Base-by-base conservation (phyloP, 2,113 vertebrate genomes). In the Empidonax alnorum region DNA sequence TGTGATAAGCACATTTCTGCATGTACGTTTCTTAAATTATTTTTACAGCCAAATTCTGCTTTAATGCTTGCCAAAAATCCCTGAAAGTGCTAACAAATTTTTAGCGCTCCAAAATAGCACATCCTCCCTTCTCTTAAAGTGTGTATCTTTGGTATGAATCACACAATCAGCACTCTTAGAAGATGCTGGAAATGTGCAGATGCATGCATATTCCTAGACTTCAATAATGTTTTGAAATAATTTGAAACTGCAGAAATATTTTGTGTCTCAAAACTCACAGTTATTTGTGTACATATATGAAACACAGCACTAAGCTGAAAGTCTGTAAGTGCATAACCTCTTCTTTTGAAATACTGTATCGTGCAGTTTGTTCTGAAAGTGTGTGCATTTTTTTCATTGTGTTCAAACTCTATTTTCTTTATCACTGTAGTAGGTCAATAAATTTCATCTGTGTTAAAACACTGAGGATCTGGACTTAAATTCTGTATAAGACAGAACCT, bases 241-340 rank as follows among this genome's bases (percentile, higher is more conserved):
- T 81, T 77, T 52, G 31, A 84, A 73, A 27, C 4, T 47, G 6
- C 9, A 90, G 27, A 92, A 92, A 69, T 52, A 52, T 35, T 59
- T 67, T 25, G 7, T 63, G 10, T 55, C 12, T 59, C 25, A 65
- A 31, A 76, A 67, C 3, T 35, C 44, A 59, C 8, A 16, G 19
- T 62, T 72, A n/a, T 53, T 83, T 84, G 6, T 0, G 0, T 46
- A 22, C 0, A 0, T 39, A 50, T 5, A 4, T 14, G 25, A 83
- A 89, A 63, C 1, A 3, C 1, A 1, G 27, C 9, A 41, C 28
- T 59, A 31, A 7, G 2, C 16, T 63, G 22, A 15, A 76, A 41
- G 2, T 49, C 37, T 83, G 14, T 24, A 66, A 18, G 7, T 56
- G 9, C 3, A 14, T 30, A 71, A 63, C 2, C 5, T 55, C n/a